A percentile compares a stretch with the other conserved stretches of the same genome.
Evolutionary conservation across 2,797 vertebrate genomes (phyloP).

Genomic region (Pseudocheirus occidentalis): DNA sequence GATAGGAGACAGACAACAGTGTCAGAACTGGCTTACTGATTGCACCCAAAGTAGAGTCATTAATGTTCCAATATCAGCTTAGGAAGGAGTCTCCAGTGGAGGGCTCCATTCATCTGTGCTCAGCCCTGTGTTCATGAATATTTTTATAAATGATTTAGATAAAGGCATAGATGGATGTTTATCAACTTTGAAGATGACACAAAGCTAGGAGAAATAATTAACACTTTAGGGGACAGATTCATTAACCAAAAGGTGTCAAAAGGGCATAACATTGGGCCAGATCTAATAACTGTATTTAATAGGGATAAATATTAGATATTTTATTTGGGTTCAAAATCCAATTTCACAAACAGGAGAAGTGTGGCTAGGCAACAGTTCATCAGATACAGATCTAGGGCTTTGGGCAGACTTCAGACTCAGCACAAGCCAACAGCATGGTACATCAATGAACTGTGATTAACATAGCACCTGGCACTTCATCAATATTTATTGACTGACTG

Average conservation of each 20-base stretch:
- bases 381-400: background rate
- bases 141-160: background rate
- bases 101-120: background rate
- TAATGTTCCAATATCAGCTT: background rate
- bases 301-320: background rate
- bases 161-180: background rate
- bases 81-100: background rate
- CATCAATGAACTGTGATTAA: background rate
- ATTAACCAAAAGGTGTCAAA: background rate
- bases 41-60: background rate
- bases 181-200: background rate
- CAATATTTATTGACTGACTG: background rate
- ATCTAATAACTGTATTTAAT: background rate
- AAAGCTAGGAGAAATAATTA: background rate
- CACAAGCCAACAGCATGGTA: background rate
- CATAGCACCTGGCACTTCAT: background rate
- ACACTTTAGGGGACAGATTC: background rate
- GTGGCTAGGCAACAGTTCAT: background rate
- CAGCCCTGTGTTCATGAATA: background rate
- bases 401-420: background rate
- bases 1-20: background rate
- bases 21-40: background rate
- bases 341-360: background rate
- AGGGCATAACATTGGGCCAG: background rate
- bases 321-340: background rate